phyloP scores from a whole-genome alignment of 2,888 invertebrate species.

The Coelinius sp. region DNA sequence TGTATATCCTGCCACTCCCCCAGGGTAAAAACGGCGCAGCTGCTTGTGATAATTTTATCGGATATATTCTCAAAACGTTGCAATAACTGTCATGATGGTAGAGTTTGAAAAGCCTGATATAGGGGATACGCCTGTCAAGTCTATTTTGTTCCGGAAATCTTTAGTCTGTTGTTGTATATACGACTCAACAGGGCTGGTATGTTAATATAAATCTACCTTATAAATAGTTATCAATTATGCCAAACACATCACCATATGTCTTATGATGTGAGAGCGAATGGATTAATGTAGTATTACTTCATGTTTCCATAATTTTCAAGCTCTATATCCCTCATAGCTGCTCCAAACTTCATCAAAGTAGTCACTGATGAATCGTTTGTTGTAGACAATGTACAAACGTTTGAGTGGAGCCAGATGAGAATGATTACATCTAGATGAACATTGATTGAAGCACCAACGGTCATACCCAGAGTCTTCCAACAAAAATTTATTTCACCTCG shows the following conservation, averaged over 20 bases:
- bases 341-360: conserved; percentile 2
- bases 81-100: conserved; percentile 62
- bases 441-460: neutral
- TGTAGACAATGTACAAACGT: neutral
- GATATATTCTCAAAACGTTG: conserved; percentile 58
- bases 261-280: neutral
- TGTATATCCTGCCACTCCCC: conserved; percentile 26
- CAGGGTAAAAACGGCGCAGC: conserved; percentile 53
- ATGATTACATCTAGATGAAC: neutral
- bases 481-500: conserved; percentile 1
- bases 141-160: conserved; percentile 52
- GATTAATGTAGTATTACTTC: neutral
- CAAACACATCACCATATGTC: conserved; percentile 11
- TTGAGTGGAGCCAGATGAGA: neutral
- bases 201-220: conserved; percentile 7
- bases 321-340: neutral
- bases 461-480: neutral
- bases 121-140: conserved; percentile 52
- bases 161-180: conserved; percentile 38
- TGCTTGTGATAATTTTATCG: conserved; percentile 65
- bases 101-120: conserved; percentile 58
- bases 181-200: conserved; percentile 23
- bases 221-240: conserved; percentile 30
- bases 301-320: conserved; percentile 1
- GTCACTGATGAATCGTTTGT: neutral